Evolutionary conservation across 2,888 invertebrate genomes (phyloP).

Genomic region (Rotaria socialis): DNA sequence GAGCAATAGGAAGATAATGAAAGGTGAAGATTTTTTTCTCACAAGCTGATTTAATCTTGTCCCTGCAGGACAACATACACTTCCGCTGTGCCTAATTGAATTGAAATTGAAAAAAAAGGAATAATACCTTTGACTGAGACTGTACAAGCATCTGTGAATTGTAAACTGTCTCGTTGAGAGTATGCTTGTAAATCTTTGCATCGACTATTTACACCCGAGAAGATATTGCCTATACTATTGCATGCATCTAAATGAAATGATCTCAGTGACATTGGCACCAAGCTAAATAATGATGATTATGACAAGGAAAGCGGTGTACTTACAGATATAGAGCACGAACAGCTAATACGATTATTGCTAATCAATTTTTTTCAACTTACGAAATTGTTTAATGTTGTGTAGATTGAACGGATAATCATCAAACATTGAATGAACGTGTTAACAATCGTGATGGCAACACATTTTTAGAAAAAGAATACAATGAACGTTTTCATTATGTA

Average conservation of each 20-base stretch:
- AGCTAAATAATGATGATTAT: neutral
- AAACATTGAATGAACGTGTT: neutral
- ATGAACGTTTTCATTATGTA: too few species aligned
- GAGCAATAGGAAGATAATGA: too few species aligned
- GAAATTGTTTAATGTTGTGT: conserved; percentile 26
- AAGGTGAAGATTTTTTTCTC: neutral
- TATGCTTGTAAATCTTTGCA: neutral
- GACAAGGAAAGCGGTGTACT: neutral
- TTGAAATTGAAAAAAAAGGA: neutral
- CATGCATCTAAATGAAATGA: neutral
- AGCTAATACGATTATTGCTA: conserved; percentile 4
- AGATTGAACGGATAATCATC: neutral
- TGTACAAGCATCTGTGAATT: neutral
- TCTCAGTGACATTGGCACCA: neutral
- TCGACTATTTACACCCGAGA: neutral
- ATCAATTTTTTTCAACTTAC: neutral
- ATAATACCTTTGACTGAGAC: neutral
- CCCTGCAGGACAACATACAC: neutral
- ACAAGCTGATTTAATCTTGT: neutral
- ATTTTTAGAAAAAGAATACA: neutral
- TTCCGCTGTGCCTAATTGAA: neutral
- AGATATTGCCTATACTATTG: neutral
- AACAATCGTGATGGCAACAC: neutral
- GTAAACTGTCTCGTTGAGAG: neutral
- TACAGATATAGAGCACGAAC: neutral